These are phyloP conservation scores for Platichthys stellatus DNA, from an alignment of 2,113 vertebrate genomes.

Conservation along the genomic window DNA sequence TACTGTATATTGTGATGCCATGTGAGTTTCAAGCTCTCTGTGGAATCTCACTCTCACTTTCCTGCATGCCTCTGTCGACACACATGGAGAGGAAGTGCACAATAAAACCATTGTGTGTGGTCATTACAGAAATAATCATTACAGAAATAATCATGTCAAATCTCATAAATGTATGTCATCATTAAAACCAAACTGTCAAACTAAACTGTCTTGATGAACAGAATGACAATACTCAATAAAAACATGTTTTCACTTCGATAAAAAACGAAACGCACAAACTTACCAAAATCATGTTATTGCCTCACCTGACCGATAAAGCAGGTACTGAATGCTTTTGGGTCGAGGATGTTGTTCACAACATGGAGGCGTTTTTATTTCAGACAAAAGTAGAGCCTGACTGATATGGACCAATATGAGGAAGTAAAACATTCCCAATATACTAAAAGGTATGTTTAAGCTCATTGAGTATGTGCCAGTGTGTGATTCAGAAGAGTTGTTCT, in stretches of 20 bases:
- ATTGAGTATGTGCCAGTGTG: background rate
- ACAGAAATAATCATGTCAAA: no score
- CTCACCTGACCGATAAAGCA: no score
- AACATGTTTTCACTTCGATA: no score
- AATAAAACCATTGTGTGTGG: slow-evolving; percentile 2
- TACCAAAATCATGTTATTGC: no score
- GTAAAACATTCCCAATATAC: no score
- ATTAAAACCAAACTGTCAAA: background rate
- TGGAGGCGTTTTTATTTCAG: no score
- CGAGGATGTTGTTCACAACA: background rate
- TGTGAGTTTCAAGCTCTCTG: slow-evolving; percentile 29
- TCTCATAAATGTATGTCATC: no score
- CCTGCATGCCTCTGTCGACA: slow-evolving; percentile 26
- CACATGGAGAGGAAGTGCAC: slow-evolving; percentile 13
- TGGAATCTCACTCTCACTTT: slow-evolving; percentile 53
- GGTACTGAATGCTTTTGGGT: no score
- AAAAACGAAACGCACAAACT: background rate
- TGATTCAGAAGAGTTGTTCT: slow-evolving; percentile 31
- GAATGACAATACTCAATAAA: background rate
- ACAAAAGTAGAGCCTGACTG: no score
- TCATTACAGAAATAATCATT: no score
- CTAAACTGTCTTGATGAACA: background rate
- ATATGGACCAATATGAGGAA: no score
- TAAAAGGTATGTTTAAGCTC: no score
- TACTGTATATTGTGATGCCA: slow-evolving; percentile 43